Evolutionary conservation across 1,140 invertebrate genomes (phyloP).

Genomic region (Calliphora vicina): DNA sequence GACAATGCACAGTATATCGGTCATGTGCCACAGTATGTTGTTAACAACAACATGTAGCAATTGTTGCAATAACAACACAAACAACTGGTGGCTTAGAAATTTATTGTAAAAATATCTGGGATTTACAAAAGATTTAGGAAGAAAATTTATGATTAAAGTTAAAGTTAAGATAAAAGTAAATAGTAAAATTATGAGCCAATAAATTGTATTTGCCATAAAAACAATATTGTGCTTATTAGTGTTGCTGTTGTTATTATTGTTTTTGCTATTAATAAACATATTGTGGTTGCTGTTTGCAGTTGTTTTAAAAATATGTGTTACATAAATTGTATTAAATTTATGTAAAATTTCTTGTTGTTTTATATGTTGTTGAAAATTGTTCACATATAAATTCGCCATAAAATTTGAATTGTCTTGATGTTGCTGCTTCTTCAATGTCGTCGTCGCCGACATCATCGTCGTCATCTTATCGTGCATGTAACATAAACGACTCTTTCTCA

Average conservation of each 20-base stretch:
- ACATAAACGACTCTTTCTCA: neutral
- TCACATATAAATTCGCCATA: neutral
- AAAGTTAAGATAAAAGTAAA: neutral
- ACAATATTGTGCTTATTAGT: neutral
- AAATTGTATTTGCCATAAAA: neutral
- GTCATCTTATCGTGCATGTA: neutral
- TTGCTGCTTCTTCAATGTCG: neutral
- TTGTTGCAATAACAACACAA: neutral
- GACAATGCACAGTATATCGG: neutral
- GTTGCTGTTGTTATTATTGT: neutral
- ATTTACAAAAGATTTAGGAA: neutral
- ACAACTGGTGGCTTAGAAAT: neutral
- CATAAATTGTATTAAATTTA: neutral
- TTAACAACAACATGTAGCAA: neutral
- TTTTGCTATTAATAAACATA: neutral
- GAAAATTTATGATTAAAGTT: neutral
- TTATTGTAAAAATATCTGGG: neutral
- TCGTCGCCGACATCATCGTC: neutral
- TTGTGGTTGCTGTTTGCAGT: neutral
- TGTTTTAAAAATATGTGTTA: neutral
- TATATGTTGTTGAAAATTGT: neutral
- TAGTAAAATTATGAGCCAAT: neutral
- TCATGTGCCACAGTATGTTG: neutral
- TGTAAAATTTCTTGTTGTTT: constrained; percentile 4
- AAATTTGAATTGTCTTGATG: neutral